Evolutionary conservation across 2,113 vertebrate genomes (phyloP).

Genomic region (Tachycineta bicolor): DNA sequence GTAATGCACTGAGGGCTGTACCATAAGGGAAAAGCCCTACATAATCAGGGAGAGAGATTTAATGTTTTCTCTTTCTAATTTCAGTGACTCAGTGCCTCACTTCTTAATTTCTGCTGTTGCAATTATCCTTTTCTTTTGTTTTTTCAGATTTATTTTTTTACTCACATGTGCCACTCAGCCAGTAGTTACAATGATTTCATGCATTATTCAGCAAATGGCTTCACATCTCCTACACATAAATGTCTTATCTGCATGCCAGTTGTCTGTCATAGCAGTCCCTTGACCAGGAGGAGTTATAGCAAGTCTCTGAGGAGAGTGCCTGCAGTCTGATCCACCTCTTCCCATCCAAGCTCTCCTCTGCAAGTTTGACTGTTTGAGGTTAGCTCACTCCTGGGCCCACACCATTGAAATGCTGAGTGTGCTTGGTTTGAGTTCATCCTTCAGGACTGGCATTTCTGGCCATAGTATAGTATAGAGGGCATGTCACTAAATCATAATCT

Average conservation of each 20-base stretch:
- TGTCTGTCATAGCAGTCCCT: background rate
- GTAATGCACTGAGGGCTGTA: background rate
- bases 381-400: background rate
- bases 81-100: background rate
- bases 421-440: background rate
- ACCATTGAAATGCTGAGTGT: background rate
- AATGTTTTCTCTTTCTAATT: background rate
- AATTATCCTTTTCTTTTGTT: background rate
- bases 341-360: background rate
- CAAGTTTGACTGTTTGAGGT: background rate
- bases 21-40: background rate
- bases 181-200: background rate
- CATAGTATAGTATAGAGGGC: background rate
- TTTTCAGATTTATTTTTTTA: background rate
- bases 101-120: background rate
- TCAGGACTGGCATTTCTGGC: background rate
- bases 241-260: background rate
- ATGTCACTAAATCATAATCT: background rate
- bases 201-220: conserved; percentile 40
- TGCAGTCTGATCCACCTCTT: background rate
- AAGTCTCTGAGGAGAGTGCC: background rate
- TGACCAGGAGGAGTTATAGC: background rate
- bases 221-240: background rate
- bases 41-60: background rate
- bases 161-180: background rate